Percentiles rank a stretch among this genome's conserved stretches.
Evolutionary conservation across 2,797 vertebrate species (phyloP).

Genomic region (Botia almorhae): DNA sequence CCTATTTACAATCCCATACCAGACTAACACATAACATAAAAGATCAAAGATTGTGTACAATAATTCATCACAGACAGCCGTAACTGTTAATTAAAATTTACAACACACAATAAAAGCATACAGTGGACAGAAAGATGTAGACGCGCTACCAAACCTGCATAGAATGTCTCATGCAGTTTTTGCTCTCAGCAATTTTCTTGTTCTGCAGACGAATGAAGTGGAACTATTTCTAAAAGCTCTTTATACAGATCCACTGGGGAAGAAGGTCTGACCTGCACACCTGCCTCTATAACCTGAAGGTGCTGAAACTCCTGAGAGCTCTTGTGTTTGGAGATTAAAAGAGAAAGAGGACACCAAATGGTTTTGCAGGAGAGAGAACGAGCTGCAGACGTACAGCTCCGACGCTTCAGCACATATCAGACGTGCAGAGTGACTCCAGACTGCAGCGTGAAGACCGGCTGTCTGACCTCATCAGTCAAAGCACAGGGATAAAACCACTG

Average conservation of each 20-base stretch:
- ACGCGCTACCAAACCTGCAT: too few species aligned
- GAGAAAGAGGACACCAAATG: conserved; percentile 12
- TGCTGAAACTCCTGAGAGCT: background rate
- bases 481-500: background rate
- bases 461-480: conserved; percentile 23
- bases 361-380: background rate
- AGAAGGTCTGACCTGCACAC: background rate
- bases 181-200: too few species aligned
- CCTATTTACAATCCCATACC: background rate
- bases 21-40: background rate
- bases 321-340: conserved; percentile 11
- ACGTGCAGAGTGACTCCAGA: background rate
- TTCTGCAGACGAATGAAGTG: background rate
- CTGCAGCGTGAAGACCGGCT: background rate
- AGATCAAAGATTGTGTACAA: background rate
- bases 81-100: background rate
- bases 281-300: background rate
- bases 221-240: too few species aligned
- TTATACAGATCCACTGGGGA: background rate
- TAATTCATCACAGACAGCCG: conserved; percentile 9
- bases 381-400: background rate
- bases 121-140: too few species aligned
- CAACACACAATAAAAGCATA: too few species aligned
- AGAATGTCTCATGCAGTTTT: too few species aligned
- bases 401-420: conserved; percentile 24